phyloP scores from a whole-genome alignment of 2,888 invertebrate species.

The Archips crataeganus region DNA sequence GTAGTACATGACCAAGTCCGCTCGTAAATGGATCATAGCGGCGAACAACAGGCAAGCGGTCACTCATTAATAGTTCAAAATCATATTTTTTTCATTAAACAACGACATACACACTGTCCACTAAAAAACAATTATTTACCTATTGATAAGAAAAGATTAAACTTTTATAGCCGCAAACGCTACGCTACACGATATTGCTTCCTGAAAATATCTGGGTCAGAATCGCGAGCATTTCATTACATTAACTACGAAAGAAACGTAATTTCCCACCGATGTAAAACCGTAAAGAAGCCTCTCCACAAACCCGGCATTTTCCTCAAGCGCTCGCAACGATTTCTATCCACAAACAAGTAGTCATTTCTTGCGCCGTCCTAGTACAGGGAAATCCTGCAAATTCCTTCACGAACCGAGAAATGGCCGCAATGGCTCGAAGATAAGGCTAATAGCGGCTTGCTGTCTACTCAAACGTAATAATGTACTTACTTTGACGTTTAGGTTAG shows the following conservation, averaged over 20 bases:
- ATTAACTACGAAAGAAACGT: slow-evolving; percentile 35
- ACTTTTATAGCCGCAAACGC: not conserved
- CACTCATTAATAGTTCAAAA: not conserved
- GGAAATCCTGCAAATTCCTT: slow-evolving; percentile 60
- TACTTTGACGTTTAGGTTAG: slow-evolving; percentile 24
- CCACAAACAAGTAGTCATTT: slow-evolving; percentile 58
- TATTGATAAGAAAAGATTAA: not conserved
- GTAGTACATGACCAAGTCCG: slow-evolving; percentile 3
- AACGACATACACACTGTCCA: not conserved
- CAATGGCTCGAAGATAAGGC: slow-evolving; percentile 60
- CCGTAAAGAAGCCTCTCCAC: slow-evolving; percentile 37
- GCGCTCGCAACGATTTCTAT: slow-evolving; percentile 36
- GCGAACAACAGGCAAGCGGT: not conserved
- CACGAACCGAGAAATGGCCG: slow-evolving; percentile 60
- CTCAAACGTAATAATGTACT: slow-evolving; percentile 44
- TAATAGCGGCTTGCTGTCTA: slow-evolving; percentile 53
- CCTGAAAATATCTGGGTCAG: slow-evolving; percentile 30
- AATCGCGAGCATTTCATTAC: slow-evolving; percentile 23
- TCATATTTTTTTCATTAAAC: not conserved
- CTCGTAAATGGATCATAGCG: slow-evolving; percentile 34
- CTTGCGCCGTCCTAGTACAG: slow-evolving; percentile 46
- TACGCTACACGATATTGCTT: slow-evolving; percentile 1
- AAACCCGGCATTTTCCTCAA: slow-evolving; percentile 31
- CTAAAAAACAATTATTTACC: not conserved
- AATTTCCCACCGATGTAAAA: slow-evolving; percentile 32